These are phyloP conservation scores for Arnoldichthys spilopterus DNA, from an alignment of 2,797 vertebrate genomes.

Conservation along the genomic window DNA sequence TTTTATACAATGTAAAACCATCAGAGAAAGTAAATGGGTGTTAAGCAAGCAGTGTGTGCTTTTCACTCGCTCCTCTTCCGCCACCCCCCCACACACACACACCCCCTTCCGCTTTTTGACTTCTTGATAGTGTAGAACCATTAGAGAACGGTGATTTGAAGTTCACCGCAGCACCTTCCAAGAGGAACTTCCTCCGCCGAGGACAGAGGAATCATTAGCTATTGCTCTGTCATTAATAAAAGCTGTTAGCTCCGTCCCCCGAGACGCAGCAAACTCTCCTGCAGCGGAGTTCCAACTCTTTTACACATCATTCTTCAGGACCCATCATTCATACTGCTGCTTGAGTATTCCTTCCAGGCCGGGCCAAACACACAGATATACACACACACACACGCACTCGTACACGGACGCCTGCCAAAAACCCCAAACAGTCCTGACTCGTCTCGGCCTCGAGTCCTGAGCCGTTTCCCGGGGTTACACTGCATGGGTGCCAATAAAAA, in stretches of 20 bases:
- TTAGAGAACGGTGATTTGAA: constrained; percentile 35
- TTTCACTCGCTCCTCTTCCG: background rate
- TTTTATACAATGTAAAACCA: background rate
- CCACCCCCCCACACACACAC: background rate
- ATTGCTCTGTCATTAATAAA: constrained; percentile 63
- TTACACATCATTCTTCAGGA: constrained; percentile 61
- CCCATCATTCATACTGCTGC: constrained; percentile 59
- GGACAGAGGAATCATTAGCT: constrained; percentile 55
- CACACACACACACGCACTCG: constrained; percentile 20
- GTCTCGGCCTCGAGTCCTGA: constrained; percentile 53
- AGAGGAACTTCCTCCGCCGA: constrained; percentile 38
- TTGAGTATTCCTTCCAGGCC: constrained; percentile 62
- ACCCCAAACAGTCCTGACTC: constrained; percentile 33
- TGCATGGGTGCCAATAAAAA: constrained; percentile 63
- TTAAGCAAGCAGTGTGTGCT: background rate
- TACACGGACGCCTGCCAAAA: constrained; percentile 39
- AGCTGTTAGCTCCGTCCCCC: constrained; percentile 56
- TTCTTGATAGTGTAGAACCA: constrained; percentile 9
- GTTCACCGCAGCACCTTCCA: constrained; percentile 24
- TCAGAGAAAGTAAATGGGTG: background rate
- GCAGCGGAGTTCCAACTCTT: constrained; percentile 55
- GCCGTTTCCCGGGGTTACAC: constrained; percentile 43
- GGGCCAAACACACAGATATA: constrained; percentile 53
- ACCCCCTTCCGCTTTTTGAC: background rate
- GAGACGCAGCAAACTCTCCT: constrained; percentile 53